These are phyloP conservation scores for Cenopis cana DNA, from an alignment of 2,888 invertebrate genomes.

Conservation along the genomic window DNA sequence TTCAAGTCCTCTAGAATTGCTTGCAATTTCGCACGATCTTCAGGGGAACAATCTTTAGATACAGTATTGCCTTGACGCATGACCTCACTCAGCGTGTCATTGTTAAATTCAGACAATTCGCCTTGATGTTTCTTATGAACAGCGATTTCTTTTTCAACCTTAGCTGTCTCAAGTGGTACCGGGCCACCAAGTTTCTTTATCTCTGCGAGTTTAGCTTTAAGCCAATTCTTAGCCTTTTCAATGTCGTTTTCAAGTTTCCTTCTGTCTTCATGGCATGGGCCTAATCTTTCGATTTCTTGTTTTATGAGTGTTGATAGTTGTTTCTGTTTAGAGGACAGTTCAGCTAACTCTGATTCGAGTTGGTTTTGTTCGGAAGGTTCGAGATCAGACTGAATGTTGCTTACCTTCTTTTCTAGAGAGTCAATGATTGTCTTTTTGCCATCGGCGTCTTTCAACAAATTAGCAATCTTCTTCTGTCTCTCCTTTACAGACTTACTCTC, in stretches of 20 bases:
- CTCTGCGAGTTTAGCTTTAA: constrained; percentile 90
- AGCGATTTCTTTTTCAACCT: constrained; percentile 93
- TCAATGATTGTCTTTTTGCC: constrained; percentile 93
- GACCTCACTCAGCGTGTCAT: constrained; percentile 90
- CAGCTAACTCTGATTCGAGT: constrained; percentile 89
- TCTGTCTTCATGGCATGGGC: constrained; percentile 89
- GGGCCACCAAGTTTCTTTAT: constrained; percentile 90
- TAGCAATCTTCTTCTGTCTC: constrained; percentile 88
- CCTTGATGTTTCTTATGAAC: constrained; percentile 90
- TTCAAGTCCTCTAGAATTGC: constrained; percentile 88
- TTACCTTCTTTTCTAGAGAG: constrained; percentile 92
- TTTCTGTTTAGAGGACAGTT: constrained; percentile 90
- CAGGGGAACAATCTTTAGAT: constrained; percentile 92
- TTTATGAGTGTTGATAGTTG: constrained; percentile 89
- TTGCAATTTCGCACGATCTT: constrained; percentile 87
- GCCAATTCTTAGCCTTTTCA: constrained; percentile 92
- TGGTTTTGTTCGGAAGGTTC: constrained; percentile 93
- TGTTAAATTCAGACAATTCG: constrained; percentile 91
- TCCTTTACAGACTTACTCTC: constrained; percentile 92
- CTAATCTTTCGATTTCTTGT: constrained; percentile 89
- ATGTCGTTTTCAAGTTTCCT: constrained; percentile 91
- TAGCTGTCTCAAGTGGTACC: constrained; percentile 91
- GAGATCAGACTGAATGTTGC: constrained; percentile 93
- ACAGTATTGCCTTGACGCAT: constrained; percentile 90
- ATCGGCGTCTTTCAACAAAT: constrained; percentile 92